Evolutionary conservation across 2,888 invertebrate species (phyloP), one percentile per base, ranked within the genome.

Genomic region (Hipparchia semele): DNA sequence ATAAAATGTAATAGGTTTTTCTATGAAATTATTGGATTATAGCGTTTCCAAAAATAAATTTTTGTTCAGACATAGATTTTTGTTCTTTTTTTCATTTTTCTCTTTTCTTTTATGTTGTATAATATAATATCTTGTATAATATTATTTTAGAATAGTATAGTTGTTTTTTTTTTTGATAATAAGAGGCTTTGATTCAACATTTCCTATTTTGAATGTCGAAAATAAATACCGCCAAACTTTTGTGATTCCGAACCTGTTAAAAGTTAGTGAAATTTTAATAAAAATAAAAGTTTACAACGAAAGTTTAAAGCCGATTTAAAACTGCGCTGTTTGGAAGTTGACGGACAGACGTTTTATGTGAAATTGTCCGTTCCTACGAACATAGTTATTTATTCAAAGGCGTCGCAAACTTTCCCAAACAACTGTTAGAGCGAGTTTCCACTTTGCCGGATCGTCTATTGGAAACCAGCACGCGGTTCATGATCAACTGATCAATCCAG

Each of bases 331-430:
- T 82, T 76, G 76, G 73, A 80, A 82, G 77, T 83, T 82, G 78
- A 81, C 76, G 79, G 79, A 82, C 76, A 79, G 79, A 78, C 76
- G 75, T 74, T 80, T 79, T 80, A 81, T 80, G 78, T 80, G 77
- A 79, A 80, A 80, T 77, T 75, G 78, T 79, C 74, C 76, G 75
- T 77, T 78, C 79, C 80, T 79, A 78, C 79, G 80, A 79, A 80
- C 79, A 80, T 82, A 82, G 85, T 90, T 83, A 88, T 82, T 89
- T 84, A 89, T 89, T 89, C 86, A 86, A 84, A 82, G 80, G 77
- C 82, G 78, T 81, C 84, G 82, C 81, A 82, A 88, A 89, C 82
- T 87, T 87, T 83, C 79, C 77, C 78, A 82, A 84, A 83, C 84
- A 84, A 84, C 83, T 84, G 84, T 81, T 80, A 81, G 39, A 33